Evolutionary conservation across 2,888 invertebrate genomes (phyloP).

Genomic region (Leucophora obtusa): DNA sequence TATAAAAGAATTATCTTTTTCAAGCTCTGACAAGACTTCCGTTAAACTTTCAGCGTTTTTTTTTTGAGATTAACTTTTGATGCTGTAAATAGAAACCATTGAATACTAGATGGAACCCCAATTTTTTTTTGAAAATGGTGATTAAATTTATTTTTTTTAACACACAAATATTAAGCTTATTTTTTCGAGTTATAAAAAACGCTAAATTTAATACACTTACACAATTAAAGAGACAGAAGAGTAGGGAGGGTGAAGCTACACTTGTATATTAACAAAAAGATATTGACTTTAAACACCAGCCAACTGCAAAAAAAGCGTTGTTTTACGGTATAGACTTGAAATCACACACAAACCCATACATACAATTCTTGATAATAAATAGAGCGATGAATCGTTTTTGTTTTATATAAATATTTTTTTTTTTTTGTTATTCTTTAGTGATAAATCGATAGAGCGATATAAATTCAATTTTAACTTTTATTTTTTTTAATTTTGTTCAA

Average conservation of each 20-base stretch:
- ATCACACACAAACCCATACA: slow-evolving; percentile 8
- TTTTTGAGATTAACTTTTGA: too few species aligned
- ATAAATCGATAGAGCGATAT: slow-evolving; percentile 38
- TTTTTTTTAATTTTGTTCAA: neutral
- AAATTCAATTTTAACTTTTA: slow-evolving; percentile 49
- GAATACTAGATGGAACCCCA: too few species aligned
- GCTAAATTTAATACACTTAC: neutral
- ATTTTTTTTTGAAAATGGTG: too few species aligned
- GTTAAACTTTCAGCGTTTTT: too few species aligned
- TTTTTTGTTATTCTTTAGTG: slow-evolving; percentile 25
- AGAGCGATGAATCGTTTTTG: slow-evolving; percentile 41
- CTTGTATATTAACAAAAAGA: slow-evolving; percentile 38
- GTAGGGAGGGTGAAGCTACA: slow-evolving; percentile 23
- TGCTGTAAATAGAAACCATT: too few species aligned
- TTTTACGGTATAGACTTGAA: slow-evolving; percentile 12
- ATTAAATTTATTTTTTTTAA: too few species aligned
- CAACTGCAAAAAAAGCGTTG: slow-evolving; percentile 34
- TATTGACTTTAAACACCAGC: slow-evolving; percentile 39
- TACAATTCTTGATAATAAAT: slow-evolving; percentile 30
- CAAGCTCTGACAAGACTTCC: too few species aligned
- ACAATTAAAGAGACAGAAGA: neutral
- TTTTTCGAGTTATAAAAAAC: neutral
- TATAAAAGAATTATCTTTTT: too few species aligned
- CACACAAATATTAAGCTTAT: too few species aligned
- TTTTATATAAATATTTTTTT: slow-evolving; percentile 20